Evolutionary conservation across 2,113 vertebrate species (phyloP).

Genomic region (Falcunculus frontatus): DNA sequence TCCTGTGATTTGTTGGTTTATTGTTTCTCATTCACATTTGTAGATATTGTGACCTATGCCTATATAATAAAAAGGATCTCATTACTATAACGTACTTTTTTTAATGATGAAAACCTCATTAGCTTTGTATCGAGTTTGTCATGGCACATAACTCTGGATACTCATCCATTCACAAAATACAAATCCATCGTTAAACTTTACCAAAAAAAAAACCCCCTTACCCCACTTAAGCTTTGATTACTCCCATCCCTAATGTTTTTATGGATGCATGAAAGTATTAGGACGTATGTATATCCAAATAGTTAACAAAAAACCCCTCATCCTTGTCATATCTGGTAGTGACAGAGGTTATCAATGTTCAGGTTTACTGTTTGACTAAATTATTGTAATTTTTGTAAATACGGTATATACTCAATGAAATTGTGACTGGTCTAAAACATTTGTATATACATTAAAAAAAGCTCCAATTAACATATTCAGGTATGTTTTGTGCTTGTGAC

Average conservation of each 20-base stretch:
- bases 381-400: slow-evolving; percentile 81
- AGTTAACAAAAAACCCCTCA: slow-evolving; percentile 33
- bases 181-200: slow-evolving; percentile 59
- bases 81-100: slow-evolving; percentile 68
- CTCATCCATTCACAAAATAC: slow-evolving; percentile 47
- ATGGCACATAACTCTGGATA: slow-evolving; percentile 34
- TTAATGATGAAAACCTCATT: slow-evolving; percentile 59
- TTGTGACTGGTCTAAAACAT: slow-evolving; percentile 76
- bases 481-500: slow-evolving; percentile 20
- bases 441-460: slow-evolving; percentile 83
- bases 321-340: slow-evolving; percentile 69
- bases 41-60: slow-evolving; percentile 83
- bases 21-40: slow-evolving; percentile 79
- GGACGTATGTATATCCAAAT: slow-evolving; percentile 60
- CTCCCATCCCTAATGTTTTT: slow-evolving; percentile 57
- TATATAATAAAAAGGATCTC: slow-evolving; percentile 78
- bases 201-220: slow-evolving; percentile 37
- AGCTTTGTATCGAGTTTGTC: slow-evolving; percentile 69
- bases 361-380: slow-evolving; percentile 69
- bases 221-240: slow-evolving; percentile 51
- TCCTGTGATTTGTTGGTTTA: slow-evolving; percentile 80
- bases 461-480: slow-evolving; percentile 52
- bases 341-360: slow-evolving; percentile 70
- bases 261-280: slow-evolving; percentile 71
- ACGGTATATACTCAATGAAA: slow-evolving; percentile 69